Evolutionary conservation across 37 sponge, comb jelly and placozoan species (phyloP).

Genomic region (Cladorhizidae sp.): DNA sequence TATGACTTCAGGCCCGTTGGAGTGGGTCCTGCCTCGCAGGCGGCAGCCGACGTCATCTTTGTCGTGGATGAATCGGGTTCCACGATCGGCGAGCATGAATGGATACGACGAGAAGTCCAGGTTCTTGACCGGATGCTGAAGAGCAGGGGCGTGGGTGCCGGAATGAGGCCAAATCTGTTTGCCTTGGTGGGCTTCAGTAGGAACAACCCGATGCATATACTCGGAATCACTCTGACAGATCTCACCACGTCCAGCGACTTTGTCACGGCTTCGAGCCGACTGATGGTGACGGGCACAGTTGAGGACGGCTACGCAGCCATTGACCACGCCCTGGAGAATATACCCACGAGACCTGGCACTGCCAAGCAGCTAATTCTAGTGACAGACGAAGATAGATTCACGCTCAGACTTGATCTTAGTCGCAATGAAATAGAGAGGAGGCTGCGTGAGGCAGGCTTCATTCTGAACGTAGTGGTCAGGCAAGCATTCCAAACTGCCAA

Average conservation of each 20-base stretch:
- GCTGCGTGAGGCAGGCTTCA: slow-evolving; percentile 18
- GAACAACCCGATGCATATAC: neutral
- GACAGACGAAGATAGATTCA: slow-evolving; percentile 76
- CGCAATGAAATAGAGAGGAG: slow-evolving; percentile 19
- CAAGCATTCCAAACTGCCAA: slow-evolving; percentile 40
- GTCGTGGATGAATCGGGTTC: slow-evolving; percentile 92
- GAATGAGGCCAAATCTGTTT: slow-evolving; percentile 55
- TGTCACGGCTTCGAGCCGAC: slow-evolving; percentile 10
- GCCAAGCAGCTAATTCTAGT: slow-evolving; percentile 64
- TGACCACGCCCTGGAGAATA: slow-evolving; percentile 35
- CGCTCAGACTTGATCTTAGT: slow-evolving; percentile 34
- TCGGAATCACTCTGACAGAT: slow-evolving; percentile 37
- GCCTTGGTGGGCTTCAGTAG: slow-evolving; percentile 79
- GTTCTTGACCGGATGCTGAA: slow-evolving; percentile 47
- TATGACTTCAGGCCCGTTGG: slow-evolving; percentile 7
- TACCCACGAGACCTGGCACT: slow-evolving; percentile 31
- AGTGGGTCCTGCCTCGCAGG: slow-evolving; percentile 21
- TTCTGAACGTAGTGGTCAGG: slow-evolving; percentile 66
- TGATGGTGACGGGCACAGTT: slow-evolving; percentile 43
- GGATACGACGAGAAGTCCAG: slow-evolving; percentile 40
- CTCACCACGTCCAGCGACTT: slow-evolving; percentile 33
- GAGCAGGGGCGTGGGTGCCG: slow-evolving; percentile 57
- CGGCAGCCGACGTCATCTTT: slow-evolving; percentile 78
- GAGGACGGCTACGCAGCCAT: slow-evolving; percentile 89
- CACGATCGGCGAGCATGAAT: slow-evolving; percentile 66